Base-by-base conservation (phyloP, 2,888 invertebrate genomes). In the Incurvaria masculella region DNA sequence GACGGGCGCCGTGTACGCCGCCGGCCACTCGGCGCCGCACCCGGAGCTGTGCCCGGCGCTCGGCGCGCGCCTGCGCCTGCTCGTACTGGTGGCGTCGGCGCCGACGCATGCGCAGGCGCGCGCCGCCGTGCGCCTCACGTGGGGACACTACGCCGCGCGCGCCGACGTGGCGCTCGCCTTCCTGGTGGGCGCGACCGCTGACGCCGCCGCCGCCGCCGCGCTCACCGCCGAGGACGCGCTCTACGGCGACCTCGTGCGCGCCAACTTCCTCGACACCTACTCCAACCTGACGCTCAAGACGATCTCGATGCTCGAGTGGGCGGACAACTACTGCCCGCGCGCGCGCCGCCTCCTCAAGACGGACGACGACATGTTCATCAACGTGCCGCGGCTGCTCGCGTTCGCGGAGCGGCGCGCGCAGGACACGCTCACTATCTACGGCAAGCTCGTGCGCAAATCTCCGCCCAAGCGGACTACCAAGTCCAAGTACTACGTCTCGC, bases 281-380 rank as follows among this genome's bases (percentile, higher is more conserved):
- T 86, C 88, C 53, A 92, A 92, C 76, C 78, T 92, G 44, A 92
- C 91, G 42, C 73, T 91, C 38, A 93, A 93, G 76, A 90, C 90
- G 42, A 82, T 91, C 52, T 88, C 90, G 39, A 86, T 90, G 75
- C 73, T 92, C 49, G 90, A 91, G 69, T 93, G 91, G 91, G 82
- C 85, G 11, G 87, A 87, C 69, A 82, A 82, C 57, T 86, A 88
- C 70, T 92, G 91, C 67, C 82, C 87, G 52, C 82, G 83, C 59
- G 88, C 86, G 55, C 84, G 83, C 61, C 89, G 83, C 59, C 80
- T 92, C 62, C 81, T 93, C 55, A 92, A 92, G 80, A 91, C 91
- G 2, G 91, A 92, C 66, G 92, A 93, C 68, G 92, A 93, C 69
- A 91, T 92, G 91, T 93, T 91, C 66, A 88, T 92, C 56, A 91